Evolutionary conservation across 2,113 vertebrate species (phyloP), one percentile per base, ranked within the genome.

Genomic region (human (Homo sapiens)): DNA sequence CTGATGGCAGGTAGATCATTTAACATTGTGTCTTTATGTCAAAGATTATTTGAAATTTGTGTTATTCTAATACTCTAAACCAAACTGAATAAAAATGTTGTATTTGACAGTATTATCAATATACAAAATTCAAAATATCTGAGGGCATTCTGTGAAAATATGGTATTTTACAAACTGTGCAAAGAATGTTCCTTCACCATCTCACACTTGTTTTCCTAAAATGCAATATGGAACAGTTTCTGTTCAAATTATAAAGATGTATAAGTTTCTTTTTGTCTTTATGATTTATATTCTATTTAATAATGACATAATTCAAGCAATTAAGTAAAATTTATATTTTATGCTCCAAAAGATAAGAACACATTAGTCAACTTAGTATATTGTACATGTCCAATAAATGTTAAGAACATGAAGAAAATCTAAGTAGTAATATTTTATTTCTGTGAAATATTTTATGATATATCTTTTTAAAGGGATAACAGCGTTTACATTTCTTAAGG

Each of bases 21-120:
- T 96, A 98, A 98, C 83, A 97, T 48, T 35, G 43, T 76, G 96
- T 91, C 96, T 89, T 89, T 90, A 88, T 96, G 95, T 98, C 93
- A 97, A 94, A 96, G 90, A 94, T 93, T 94, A 97, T 97, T 98
- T 98, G 94, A 98, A 98, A 98, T 97, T 95, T 92, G 95, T 97
- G 92, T 93, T 97, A 97, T 98, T 98, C 64, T 97, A 98, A 97
- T 90, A 83, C 43, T 89, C 35, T 57, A 97, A 98, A 97, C 52
- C 30, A 97, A 97, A 97, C 10, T 20, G 35, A 84, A 96, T 97
- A 94, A 97, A 97, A 95, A 94, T 40, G 22, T 91, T 90, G 87
- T 1, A 6, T 85, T 61, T 98, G 50, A 35, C 48, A 93, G 6
- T 64, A 92, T 80, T 96, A 98, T 94, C 90, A 97, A 70, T 66